Evolutionary conservation across 2,888 invertebrate species (phyloP).

Genomic region (Allygus modestus): DNA sequence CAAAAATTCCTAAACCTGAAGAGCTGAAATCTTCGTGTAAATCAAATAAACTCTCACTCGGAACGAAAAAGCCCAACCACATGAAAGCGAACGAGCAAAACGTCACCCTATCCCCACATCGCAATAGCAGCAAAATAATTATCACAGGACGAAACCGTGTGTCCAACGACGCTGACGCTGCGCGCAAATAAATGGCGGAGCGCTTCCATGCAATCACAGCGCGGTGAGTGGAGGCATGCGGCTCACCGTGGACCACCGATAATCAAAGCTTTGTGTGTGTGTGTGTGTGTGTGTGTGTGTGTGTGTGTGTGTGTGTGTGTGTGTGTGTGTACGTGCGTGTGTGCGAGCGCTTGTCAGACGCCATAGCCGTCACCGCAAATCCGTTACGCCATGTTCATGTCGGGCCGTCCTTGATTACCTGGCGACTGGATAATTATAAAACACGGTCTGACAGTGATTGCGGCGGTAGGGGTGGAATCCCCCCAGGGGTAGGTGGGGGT

Average conservation of each 20-base stretch:
- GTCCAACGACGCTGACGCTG: no score
- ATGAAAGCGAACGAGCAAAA: no score
- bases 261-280: background rate
- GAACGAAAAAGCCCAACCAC: no score
- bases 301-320: background rate
- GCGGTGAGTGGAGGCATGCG: no score
- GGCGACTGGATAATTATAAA: conserved; percentile 29
- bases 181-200: no score
- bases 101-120: background rate
- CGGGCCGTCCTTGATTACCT: background rate
- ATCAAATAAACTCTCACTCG: no score
- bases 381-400: conserved; percentile 32
- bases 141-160: no score
- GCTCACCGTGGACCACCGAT: background rate
- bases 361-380: conserved; percentile 40
- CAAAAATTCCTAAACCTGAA: no score
- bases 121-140: no score
- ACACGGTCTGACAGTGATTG: conserved; percentile 34
- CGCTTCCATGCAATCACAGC: no score
- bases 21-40: no score
- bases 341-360: conserved; percentile 8
- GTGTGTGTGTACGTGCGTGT: background rate
- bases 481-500: background rate
- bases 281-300: background rate
- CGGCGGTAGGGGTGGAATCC: background rate